Evolutionary conservation across 2,888 invertebrate genomes (phyloP), one percentile per base, ranked within the genome.

Genomic region (Cheilosia impressa): DNA sequence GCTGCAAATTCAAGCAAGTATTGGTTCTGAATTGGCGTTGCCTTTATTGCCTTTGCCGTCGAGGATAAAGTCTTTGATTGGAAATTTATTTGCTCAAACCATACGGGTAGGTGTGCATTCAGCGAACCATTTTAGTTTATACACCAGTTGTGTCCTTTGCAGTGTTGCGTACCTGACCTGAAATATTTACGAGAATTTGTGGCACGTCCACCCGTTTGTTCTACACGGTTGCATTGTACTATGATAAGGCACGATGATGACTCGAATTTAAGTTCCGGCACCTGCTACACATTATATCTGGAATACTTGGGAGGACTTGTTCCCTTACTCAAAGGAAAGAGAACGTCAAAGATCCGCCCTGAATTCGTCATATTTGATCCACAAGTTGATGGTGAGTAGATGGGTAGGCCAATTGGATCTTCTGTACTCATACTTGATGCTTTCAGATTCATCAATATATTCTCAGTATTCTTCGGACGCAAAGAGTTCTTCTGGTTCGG

Each of bases 341-440:
- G 99, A 83, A 98, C 98, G 81, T 98, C 98, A 92, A 99, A 99
- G 93, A 97, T 99, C 88, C 94, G 98, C 72, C 99, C 99, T 0
- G 99, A 99, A 93, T 99, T 99, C 92, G 98, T 99, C 76, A 99
- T 99, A 90, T 98, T 97, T 91, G 98, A 98, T 93, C 98, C 98
- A 2, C 97, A 98, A 92, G 95, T 94, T 47, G 96, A 96, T 93
- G 96, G 96, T 95, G 91, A 90, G 87, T 38, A 38, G 38, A 38
- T 43, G 15, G 10, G 9, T 9, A 9, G 31, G 9, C 7, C 31
- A 31, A 31, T 9, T 31, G 31, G 31, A 31, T 31, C 1, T 27
- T 27, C 9, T 31, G 9, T 9, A 31, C 31, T 31, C 31, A 31
- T 31, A 81, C 89, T 31, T 88, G 13, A 38, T 5, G 22, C 43